phyloP scores from a whole-genome alignment of 2,797 vertebrate genomes.

The Siniperca obscura region DNA sequence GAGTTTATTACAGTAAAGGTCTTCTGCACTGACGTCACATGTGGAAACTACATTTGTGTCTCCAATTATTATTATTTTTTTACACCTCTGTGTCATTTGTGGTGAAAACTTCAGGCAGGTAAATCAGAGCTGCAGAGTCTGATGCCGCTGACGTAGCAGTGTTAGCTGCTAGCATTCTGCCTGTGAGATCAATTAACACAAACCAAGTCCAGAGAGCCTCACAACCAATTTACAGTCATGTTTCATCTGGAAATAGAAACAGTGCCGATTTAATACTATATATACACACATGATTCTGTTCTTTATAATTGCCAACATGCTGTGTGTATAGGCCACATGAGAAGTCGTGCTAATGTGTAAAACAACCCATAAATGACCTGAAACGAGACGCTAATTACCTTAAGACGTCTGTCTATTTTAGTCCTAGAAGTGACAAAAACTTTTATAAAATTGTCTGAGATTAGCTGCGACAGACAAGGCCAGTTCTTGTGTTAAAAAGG shows the following conservation, averaged over 20 bases:
- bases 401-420: not conserved
- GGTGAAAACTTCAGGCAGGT: too few species aligned
- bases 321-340: not conserved
- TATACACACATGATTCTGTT: too few species aligned
- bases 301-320: too few species aligned
- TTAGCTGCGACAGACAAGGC: not conserved
- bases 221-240: not conserved
- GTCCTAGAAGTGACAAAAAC: not conserved
- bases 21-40: not conserved
- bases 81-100: not conserved
- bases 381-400: not conserved
- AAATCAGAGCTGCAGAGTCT: not conserved
- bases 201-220: not conserved
- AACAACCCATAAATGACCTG: not conserved
- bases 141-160: too few species aligned
- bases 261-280: too few species aligned
- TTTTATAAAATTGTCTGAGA: not conserved
- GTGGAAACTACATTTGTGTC: not conserved
- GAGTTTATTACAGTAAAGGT: not conserved
- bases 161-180: not conserved
- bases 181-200: not conserved
- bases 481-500: too few species aligned
- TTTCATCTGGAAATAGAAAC: too few species aligned
- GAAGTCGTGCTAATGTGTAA: not conserved
- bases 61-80: too few species aligned